These are phyloP conservation scores for Dasypogon diadema DNA, from an alignment of 2,888 invertebrate genomes.

Conservation along the genomic window DNA sequence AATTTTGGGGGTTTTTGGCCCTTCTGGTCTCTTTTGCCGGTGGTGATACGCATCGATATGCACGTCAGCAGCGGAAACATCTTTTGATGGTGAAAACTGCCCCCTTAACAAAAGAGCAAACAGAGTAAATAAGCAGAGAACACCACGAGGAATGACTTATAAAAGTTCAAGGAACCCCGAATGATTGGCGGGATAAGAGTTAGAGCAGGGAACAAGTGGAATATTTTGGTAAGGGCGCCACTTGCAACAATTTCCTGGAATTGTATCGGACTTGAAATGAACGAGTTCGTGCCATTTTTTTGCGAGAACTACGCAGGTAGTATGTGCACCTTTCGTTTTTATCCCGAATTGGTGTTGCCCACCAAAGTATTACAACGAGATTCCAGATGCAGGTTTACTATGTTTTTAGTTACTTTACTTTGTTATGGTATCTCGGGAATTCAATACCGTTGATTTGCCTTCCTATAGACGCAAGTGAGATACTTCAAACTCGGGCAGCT, in stretches of 20 bases:
- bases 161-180: background rate
- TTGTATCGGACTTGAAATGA: background rate
- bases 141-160: background rate
- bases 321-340: constrained; percentile 15
- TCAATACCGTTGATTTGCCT: no score
- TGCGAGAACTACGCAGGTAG: background rate
- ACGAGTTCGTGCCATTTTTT: background rate
- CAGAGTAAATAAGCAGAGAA: background rate
- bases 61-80: constrained; percentile 35
- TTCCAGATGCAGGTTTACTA: no score
- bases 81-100: constrained; percentile 41
- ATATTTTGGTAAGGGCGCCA: constrained; percentile 16
- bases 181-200: background rate
- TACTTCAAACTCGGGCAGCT: no score
- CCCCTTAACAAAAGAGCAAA: constrained; percentile 17
- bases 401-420: no score
- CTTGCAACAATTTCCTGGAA: constrained; percentile 29
- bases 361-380: no score
- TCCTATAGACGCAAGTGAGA: no score
- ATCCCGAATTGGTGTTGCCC: no score
- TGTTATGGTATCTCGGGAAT: no score
- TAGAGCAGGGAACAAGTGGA: constrained; percentile 7
- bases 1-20: constrained; percentile 42
- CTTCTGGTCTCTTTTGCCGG: constrained; percentile 31
- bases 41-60: constrained; percentile 29